Conservation (phyloP, 2,888 invertebrate genomes). For the Hyalella azteca region DNA sequence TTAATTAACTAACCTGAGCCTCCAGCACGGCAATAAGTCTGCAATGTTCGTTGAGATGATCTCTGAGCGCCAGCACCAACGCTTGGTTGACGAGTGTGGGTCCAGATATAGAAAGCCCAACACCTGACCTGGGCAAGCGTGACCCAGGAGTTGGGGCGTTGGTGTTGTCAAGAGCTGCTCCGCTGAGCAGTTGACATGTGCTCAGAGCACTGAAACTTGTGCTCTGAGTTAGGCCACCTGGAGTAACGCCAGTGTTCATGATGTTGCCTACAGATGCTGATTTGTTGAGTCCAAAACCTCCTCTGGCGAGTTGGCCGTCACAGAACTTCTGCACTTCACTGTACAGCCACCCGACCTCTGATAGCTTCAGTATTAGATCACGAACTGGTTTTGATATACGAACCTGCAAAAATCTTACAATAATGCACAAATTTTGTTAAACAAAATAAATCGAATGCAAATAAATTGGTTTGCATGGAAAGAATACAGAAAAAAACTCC, state of each 20-base stretch:
- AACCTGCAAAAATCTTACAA: too few relatives aligned
- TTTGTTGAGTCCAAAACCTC: slow-evolving; percentile 14
- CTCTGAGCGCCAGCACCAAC: slow-evolving; percentile 80
- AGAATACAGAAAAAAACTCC: too few relatives aligned
- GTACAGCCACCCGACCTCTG: slow-evolving; percentile 86
- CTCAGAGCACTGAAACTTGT: slow-evolving; percentile 2
- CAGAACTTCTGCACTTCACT: slow-evolving; percentile 81
- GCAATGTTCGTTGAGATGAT: slow-evolving; percentile 87
- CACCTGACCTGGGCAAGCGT: not conserved
- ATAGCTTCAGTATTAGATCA: slow-evolving; percentile 74
- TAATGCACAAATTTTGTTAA: too few relatives aligned
- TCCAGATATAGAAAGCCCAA: slow-evolving; percentile 38
- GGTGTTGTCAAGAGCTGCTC: slow-evolving; percentile 8
- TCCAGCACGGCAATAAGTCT: slow-evolving; percentile 85
- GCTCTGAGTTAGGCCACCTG: not conserved
- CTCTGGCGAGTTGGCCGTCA: slow-evolving; percentile 65
- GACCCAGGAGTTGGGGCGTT: not conserved
- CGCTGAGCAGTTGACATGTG: not conserved
- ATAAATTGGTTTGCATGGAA: too few relatives aligned
- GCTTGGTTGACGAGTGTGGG: slow-evolving; percentile 82
- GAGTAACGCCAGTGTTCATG: not conserved
- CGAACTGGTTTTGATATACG: slow-evolving; percentile 63
- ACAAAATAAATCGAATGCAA: too few relatives aligned
- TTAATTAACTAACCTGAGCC: slow-evolving; percentile 75
- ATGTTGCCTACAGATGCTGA: slow-evolving; percentile 14